These are phyloP conservation scores for Stenodema calcarata DNA, from an alignment of 2,888 invertebrate species.

Conservation along the genomic window DNA sequence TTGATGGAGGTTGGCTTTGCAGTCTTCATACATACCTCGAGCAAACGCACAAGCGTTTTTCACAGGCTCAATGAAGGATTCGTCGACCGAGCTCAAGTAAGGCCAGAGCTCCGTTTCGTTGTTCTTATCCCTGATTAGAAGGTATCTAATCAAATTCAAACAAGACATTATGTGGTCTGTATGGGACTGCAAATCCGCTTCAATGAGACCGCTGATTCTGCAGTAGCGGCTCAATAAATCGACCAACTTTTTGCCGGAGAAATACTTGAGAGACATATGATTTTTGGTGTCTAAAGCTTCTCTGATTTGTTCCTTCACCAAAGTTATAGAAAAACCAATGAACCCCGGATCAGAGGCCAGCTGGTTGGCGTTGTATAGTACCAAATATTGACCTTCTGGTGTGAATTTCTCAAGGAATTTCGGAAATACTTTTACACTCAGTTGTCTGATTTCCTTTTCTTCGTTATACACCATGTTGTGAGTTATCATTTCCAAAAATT, in stretches of 20 bases:
- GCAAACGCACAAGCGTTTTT: slow-evolving; percentile 22
- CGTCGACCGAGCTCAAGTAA: neutral
- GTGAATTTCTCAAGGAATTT: slow-evolving; percentile 26
- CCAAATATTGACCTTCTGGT: slow-evolving; percentile 8
- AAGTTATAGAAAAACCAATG: slow-evolving; percentile 9
- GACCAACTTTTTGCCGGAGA: neutral
- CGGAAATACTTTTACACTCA: slow-evolving; percentile 3
- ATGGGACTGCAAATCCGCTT: slow-evolving; percentile 26
- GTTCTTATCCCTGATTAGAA: slow-evolving; percentile 17
- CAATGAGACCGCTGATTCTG: neutral
- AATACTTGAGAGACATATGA: neutral
- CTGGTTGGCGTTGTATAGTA: slow-evolving; percentile 18
- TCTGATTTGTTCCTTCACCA: slow-evolving; percentile 18
- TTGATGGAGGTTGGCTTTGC: neutral
- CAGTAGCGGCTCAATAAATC: slow-evolving; percentile 16
- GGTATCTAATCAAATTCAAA: neutral
- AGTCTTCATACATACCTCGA: slow-evolving; percentile 24
- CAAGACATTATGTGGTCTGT: slow-evolving; percentile 23
- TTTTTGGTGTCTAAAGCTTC: slow-evolving; percentile 25
- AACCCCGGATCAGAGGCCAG: slow-evolving; percentile 21
- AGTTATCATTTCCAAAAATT: slow-evolving; percentile 33
- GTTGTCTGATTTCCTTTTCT: slow-evolving; percentile 8
- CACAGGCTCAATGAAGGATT: slow-evolving; percentile 22
- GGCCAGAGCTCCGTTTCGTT: neutral
- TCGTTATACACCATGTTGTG: slow-evolving; percentile 26